These are phyloP conservation scores for Furcifer pardalis DNA, from an alignment of 2,797 vertebrate species.

Conservation along the genomic window DNA sequence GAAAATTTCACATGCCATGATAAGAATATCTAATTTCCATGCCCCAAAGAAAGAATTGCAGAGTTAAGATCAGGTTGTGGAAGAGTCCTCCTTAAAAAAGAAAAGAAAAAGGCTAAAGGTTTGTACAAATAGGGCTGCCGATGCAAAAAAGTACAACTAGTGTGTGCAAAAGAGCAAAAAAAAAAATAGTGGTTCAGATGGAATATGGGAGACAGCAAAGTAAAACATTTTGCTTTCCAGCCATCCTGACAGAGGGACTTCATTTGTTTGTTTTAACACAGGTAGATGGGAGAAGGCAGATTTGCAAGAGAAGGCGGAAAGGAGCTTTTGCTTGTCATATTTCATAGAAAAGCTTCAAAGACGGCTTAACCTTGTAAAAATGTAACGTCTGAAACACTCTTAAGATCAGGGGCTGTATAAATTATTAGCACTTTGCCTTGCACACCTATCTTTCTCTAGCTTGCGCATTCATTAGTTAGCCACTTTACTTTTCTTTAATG, in stretches of 20 bases:
- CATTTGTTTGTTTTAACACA: constrained; percentile 37
- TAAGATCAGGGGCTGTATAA: constrained; percentile 54
- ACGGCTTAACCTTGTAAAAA: constrained; percentile 67
- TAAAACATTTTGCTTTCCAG: constrained; percentile 24
- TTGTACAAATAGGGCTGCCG: neutral
- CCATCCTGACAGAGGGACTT: constrained; percentile 30
- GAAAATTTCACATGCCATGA: constrained; percentile 15
- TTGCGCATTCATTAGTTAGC: constrained; percentile 51
- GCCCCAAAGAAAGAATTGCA: constrained; percentile 19
- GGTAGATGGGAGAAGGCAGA: constrained; percentile 11
- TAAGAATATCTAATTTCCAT: constrained; percentile 35
- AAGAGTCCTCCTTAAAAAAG: neutral
- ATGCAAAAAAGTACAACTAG: neutral
- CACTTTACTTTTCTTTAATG: constrained; percentile 38
- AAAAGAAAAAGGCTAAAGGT: neutral
- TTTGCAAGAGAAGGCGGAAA: constrained; percentile 30
- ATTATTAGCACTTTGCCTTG: constrained; percentile 55
- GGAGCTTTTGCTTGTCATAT: constrained; percentile 44
- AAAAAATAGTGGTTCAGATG: constrained; percentile 9
- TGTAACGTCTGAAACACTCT: constrained; percentile 55
- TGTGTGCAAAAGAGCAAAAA: constrained; percentile 7
- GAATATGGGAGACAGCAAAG: neutral
- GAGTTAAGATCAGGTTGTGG: neutral
- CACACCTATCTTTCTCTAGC: constrained; percentile 39
- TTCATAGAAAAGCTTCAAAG: constrained; percentile 59